Base-by-base conservation (phyloP, 2,797 vertebrate species). In the Toxotes lorentzi region DNA sequence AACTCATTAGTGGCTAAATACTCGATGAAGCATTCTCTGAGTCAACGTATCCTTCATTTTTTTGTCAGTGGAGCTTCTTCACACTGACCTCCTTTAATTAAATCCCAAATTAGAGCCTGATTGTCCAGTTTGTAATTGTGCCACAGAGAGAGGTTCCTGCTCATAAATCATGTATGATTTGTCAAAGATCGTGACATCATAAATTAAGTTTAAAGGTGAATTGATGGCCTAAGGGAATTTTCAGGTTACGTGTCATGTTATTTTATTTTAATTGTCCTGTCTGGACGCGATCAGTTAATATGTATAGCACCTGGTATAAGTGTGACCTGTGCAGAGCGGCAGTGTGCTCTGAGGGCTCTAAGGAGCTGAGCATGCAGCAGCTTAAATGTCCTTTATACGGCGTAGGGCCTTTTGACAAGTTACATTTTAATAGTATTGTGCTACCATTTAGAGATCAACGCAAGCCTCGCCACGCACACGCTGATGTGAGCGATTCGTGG, bases 11-110 rank as follows among this genome's bases (percentile, higher is more conserved):
- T 30, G 65, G 60, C 82, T 70, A 83, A 86, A 89, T 58, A 64
- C 76, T 78, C 12, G 19, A 70, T 84, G 82, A 87, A 60, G 74
- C 47, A 81, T 82, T 65, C 79, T 32, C 80, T 16, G n/a, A 78
- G 53, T 83, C 84, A 75, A 83, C 76, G 23, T 78, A 73, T 89
- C 87, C 53, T 45, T 73, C 69, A 67, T 79, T 51, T 86, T 86
- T 82, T 80, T 81, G 78, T 71, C 85, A 81, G 32, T 23, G 62
- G 67, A 81, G 78, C 80, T 85, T 89, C 74, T 88, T 89, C 81
- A 82, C 76, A 71, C 62, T 87, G 83, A 76, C 78, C 78, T 74
- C 54, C 54, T 89, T 83, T 90, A 92, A 91, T 92, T 88, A 91
- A 89, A 86, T 47, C 85, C 83, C 58, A 73, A 81, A 87, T 81